Evolutionary conservation across 2,113 vertebrate species (phyloP).

Genomic region (Pedionomus torquatus): DNA sequence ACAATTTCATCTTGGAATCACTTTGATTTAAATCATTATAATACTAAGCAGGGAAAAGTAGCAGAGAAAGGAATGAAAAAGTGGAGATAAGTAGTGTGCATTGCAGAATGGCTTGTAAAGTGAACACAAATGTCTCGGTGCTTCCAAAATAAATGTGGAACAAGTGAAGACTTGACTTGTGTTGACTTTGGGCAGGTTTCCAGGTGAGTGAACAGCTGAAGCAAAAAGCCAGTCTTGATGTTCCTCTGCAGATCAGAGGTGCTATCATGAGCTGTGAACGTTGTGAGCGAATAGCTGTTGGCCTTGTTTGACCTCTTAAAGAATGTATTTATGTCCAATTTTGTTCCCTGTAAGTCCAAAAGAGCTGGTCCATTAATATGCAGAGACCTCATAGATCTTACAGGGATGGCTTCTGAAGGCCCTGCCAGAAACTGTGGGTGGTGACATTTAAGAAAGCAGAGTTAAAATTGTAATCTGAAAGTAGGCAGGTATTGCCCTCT

Average conservation of each 20-base stretch:
- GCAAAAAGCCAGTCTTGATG: not conserved
- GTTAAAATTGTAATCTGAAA: not conserved
- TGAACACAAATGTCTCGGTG: not conserved
- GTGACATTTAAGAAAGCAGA: not conserved
- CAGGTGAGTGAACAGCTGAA: not conserved
- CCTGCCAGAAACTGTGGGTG: not conserved
- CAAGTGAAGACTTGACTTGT: not conserved
- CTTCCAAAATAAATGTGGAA: not conserved
- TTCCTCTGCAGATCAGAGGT: not conserved
- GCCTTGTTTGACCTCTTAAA: not conserved
- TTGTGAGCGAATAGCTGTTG: not conserved
- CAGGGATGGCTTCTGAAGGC: not conserved
- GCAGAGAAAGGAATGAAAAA: not conserved
- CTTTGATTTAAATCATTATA: not conserved
- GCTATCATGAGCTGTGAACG: fast-evolving
- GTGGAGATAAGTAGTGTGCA: not conserved
- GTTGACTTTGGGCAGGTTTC: too few species aligned
- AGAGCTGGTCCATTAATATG: not conserved
- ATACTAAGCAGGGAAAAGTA: not conserved
- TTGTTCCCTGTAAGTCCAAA: not conserved
- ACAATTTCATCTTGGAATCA: not conserved
- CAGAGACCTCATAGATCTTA: not conserved
- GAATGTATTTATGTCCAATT: not conserved
- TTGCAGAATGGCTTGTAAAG: not conserved
- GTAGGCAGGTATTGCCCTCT: not conserved